Base-by-base conservation (phyloP, 2,113 vertebrate species). In the Mormyrus lacerda region DNA sequence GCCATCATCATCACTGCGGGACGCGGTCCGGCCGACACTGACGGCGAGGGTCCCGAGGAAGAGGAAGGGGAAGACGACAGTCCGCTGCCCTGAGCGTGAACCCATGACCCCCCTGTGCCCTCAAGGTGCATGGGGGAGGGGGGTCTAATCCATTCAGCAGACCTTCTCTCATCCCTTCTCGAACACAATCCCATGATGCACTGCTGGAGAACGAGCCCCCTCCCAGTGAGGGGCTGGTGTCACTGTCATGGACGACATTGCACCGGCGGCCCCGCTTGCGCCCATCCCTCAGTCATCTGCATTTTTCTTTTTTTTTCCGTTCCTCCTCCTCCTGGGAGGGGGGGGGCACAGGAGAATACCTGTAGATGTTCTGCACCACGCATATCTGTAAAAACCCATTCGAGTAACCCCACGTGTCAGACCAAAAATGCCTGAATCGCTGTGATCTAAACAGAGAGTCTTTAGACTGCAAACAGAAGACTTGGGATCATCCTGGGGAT, bases 1-100 rank as follows among this genome's bases (percentile, higher is more conserved):
- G 98, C 96, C 0, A 98, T 99, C 88, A 99, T 99, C 0, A 97
- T 99, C 91, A 97, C 97, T 58, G 96, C 97, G 0, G 94, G 94
- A 0, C 95, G 97, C 89, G 10, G 93, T 91, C 93, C 96, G 92
- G 95, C 95, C 87, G 0, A 97, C 65, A 94, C 95, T 0, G 98
- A 99, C 95, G 97, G 97, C 1, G 98, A 99, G 92, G 97, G 96
- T 73, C 96, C 96, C 0, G 96, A 97, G 92, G 73, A 79, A 2
- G 69, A 76, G 35, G 69, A 76, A 7, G 3, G 13, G 69, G 69
- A 19, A 35, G 73, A 19, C 35, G 97, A 95, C 0, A 96, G 96
- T 89, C 96, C 95, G 88, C 95, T 97, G 94, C 97, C 97, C 73
- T 79, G 73, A 79, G 73, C 6, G 94, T 97, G 96, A 97, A 95